phyloP scores from a whole-genome alignment of 1,140 invertebrate species.

The Pinna nobilis region DNA sequence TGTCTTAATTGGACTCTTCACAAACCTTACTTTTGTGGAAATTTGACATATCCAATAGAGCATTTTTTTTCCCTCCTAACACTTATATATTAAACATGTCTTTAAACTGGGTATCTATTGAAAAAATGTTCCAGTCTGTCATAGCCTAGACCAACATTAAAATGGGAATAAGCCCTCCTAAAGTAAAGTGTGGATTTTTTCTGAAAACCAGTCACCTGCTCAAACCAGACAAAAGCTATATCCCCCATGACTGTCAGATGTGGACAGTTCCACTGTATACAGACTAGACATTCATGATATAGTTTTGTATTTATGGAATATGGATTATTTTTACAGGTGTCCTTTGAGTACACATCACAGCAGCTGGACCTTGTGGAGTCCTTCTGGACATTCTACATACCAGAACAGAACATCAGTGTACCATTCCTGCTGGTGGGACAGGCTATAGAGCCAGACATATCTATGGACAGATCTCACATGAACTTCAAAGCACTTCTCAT shows the following conservation, averaged over 20 bases:
- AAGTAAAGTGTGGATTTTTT: no score
- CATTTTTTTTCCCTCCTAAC: no score
- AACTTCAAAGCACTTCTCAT: conserved; percentile 74
- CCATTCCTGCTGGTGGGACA: conserved; percentile 74
- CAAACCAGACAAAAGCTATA: not conserved
- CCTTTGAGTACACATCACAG: conserved; percentile 71
- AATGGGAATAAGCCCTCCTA: no score
- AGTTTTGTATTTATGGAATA: not conserved
- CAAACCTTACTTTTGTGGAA: no score
- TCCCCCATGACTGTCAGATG: not conserved
- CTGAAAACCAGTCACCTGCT: not conserved
- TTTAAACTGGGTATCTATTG: no score
- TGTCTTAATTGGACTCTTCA: no score
- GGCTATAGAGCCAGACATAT: conserved; percentile 70
- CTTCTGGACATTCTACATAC: conserved; percentile 73
- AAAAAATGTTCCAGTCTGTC: no score
- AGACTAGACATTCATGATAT: no score
- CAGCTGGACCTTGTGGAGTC: conserved; percentile 70
- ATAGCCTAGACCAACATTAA: no score
- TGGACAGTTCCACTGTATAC: not conserved
- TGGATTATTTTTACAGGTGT: conserved; percentile 56
- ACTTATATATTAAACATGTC: no score
- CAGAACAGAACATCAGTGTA: conserved; percentile 69
- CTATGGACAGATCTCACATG: conserved; percentile 72
- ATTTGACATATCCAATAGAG: no score